These are phyloP conservation scores for Ursus arctos DNA, from an alignment of 2,113 vertebrate genomes.

Conservation along the genomic window DNA sequence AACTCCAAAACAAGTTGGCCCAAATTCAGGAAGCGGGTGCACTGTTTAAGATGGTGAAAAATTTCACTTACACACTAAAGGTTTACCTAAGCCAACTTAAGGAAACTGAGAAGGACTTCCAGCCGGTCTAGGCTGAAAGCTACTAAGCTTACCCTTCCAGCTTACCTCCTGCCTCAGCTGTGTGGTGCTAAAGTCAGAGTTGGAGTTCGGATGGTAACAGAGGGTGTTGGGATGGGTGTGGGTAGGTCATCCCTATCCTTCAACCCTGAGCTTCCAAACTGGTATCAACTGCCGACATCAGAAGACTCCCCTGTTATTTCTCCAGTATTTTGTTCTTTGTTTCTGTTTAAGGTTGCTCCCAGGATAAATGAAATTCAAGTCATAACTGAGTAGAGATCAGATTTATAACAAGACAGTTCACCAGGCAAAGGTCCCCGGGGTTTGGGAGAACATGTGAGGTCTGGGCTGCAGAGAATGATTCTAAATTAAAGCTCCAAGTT, in stretches of 20 bases:
- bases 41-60: constrained; percentile 5
- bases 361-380: constrained; percentile 35
- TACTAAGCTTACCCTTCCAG: neutral
- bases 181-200: neutral
- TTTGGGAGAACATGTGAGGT: neutral
- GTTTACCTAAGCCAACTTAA: constrained; percentile 38
- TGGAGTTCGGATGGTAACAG: neutral
- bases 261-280: neutral
- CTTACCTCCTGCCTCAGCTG: neutral
- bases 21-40: neutral
- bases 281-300: neutral
- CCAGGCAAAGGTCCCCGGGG: neutral
- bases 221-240: neutral
- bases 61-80: constrained; percentile 47
- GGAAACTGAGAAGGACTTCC: constrained; percentile 22
- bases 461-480: neutral
- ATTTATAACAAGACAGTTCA: neutral
- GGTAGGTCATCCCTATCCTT: neutral
- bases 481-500: constrained; percentile 17
- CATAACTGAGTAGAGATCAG: neutral
- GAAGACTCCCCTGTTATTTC: neutral
- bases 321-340: neutral
- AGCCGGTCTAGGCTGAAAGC: neutral
- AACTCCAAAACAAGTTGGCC: neutral
- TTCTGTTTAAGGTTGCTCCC: neutral